A percentile compares a stretch with the other conserved stretches of the same genome.
Evolutionary conservation across 2,888 invertebrate species (phyloP).

Genomic region (Panzeria rudis): DNA sequence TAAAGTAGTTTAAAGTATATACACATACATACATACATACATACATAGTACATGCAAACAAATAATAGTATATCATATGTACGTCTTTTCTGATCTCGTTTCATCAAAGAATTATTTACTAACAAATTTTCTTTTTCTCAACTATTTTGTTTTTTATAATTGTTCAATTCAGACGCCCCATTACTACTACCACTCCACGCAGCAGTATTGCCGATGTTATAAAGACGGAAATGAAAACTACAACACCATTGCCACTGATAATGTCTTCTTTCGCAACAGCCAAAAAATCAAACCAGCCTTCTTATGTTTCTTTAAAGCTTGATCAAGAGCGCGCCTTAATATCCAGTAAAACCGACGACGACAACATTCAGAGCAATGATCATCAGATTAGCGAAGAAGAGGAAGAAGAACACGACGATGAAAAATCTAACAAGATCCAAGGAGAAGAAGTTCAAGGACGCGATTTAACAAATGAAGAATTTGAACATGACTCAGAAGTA

Average conservation of each 20-base stretch:
- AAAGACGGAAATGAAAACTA: slow-evolving; percentile 65
- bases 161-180: slow-evolving; percentile 79
- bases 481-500: slow-evolving; percentile 58
- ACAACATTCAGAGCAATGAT: slow-evolving; percentile 49
- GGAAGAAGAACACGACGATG: slow-evolving; percentile 18
- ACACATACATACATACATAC: neutral
- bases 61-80: too few relatives aligned
- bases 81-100: slow-evolving; percentile 35
- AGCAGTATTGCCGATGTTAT: slow-evolving; percentile 67
- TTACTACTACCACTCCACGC: slow-evolving; percentile 81
- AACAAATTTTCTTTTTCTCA: slow-evolving; percentile 48
- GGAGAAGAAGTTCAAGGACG: slow-evolving; percentile 65
- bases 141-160: slow-evolving; percentile 53
- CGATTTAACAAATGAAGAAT: slow-evolving; percentile 67
- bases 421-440: slow-evolving; percentile 52
- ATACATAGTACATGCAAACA: neutral
- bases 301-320: slow-evolving; percentile 79
- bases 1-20: slow-evolving; percentile 62
- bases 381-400: slow-evolving; percentile 59
- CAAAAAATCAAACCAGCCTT: slow-evolving; percentile 79
- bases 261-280: slow-evolving; percentile 79
- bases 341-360: slow-evolving; percentile 69
- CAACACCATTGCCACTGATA: slow-evolving; percentile 79
- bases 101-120: slow-evolving; percentile 29
- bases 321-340: slow-evolving; percentile 79